Base-by-base conservation (phyloP, 2,888 invertebrate genomes). In the Graphium colonna region DNA sequence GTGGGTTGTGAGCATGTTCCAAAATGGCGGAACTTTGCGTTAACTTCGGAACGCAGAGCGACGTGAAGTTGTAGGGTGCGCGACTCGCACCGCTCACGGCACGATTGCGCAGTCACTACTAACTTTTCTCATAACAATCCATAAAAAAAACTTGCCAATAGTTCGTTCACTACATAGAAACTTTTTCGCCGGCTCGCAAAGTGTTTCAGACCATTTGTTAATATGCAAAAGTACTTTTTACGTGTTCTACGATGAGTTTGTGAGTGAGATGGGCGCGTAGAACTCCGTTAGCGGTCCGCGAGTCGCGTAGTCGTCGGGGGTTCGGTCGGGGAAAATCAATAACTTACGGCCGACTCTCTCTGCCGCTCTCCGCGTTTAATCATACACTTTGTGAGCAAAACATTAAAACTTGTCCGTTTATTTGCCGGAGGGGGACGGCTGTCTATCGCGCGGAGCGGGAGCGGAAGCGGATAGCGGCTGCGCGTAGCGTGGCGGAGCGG, bases 1-100 rank as follows among this genome's bases (percentile, higher is more conserved):
- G 90, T 90, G 86, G 90, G 89, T 88, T 88, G 90, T 88, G 90
- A 90, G 90, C 90, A 90, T 90, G 90, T 90, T 86, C 90, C 89
- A 90, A 90, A 90, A 90, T 90, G 90, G 90, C 89, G 90, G 90
- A 90, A 90, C 89, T 90, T 90, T 80, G 89, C 82, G 88, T 84
- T 87, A 90, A 90, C 89, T 90, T 90, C 90, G 90, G 84, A 81
- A 88, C 90, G 88, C 80, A 85, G 80, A 88, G 79, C 88, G 84
- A 79, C 77, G 81, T 88, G 89, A 90, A 90, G 90, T 90, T 88
- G 87, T 79, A 75, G 84, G 87, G 84, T 84, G 88, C 87, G 86
- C 86, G 84, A 64, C 78, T 75, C 69, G 75, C 65, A 71, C 70
- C 71, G 70, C 74, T 69, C 73, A 76, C 69, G 70, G 70, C 71